Evolutionary conservation across 2,113 vertebrate species (phyloP), one percentile per base, ranked within the genome.

Genomic region (Ia io): DNA sequence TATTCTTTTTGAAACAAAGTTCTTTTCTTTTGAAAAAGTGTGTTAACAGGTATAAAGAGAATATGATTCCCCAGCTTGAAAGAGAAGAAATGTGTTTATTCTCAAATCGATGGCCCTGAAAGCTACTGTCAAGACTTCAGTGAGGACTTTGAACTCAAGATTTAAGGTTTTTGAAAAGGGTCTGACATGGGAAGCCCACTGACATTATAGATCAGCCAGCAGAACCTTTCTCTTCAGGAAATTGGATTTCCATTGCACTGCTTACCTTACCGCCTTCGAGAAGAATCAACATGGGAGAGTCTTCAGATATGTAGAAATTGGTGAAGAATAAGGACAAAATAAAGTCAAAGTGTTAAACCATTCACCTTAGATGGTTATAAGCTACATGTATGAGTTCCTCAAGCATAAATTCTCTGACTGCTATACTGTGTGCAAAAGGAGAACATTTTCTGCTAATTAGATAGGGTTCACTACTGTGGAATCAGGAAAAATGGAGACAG

Each of bases 291-390:
- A 94, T 80, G 59, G 71, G 0, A 73, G 65, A 88, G 30, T 25
- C 84, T 74, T 67, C 63, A 90, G 69, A 88, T 63, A 78, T 9
- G 37, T 3, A 94, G 67, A 97, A 78, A 88, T 53, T 70, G 93
- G 78, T 90, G 42, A 78, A 94, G 76, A 97, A 88, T 83, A 90
- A 78, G 84, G 76, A 86, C 84, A 97, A 86, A 78, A 63, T 94
- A 69, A 94, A 93, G 82, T 92, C 92, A 96, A 91, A 80, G 71
- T 37, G 70, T 53, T 82, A 79, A 90, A 94, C 83, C 30, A 91
- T 47, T 97, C 86, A 93, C 63, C 84, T 63, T 85, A 71, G 59
- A 90, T 84, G 56, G 80, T 74, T 95, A 84, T 67, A 84, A 91
- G 49, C 74, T 67, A 94, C 74, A 71, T 70, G 56, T 32, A 92